Evolutionary conservation across 2,888 invertebrate species (phyloP), one percentile per base, ranked within the genome.

Genomic region (Agrotis clavis): DNA sequence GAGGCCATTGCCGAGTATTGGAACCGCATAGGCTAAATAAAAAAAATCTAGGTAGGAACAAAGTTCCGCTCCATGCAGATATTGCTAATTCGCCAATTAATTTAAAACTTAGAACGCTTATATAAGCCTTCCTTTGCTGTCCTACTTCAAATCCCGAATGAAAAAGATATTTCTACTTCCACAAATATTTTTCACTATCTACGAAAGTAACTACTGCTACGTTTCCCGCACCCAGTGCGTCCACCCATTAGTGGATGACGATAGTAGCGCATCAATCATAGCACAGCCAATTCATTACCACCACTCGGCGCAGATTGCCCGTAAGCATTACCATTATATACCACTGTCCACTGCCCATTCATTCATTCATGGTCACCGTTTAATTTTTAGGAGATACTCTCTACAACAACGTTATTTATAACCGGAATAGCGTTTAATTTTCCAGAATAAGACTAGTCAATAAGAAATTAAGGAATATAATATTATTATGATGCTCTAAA

Each of bases 231-330:
- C 74, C 45, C 74, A 89, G 93, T 94, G 93, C 89, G 92, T 91
- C 50, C 45, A 2, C 65, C 75, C 95, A 95, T 95, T 95, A 95
- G 94, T 81, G 92, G 90, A 94, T 94, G 93, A 94, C 90, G 87
- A 79, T 87, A 86, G 88, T 82, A 89, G 89, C 91, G 89, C 93
- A 96, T 96, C 96, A 92, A 96, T 96, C 96, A 95, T 93, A 88
- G 86, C 76, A 82, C 88, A 90, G 92, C 94, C 95, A 95, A 95
- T 96, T 95, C 95, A 96, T 95, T 95, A 95, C 92, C 91, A 86
- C 91, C 95, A 94, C 94, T 95, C 90, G 91, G 86, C 92, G 91
- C 95, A 95, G 95, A 95, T 95, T 95, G 95, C 89, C 75, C 80
- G 79, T 72, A 79, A 75, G 72, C 74, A 79, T 81, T 76, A 71